Conservation (phyloP, 2,797 vertebrate genomes). For the Enoplosus armatus region DNA sequence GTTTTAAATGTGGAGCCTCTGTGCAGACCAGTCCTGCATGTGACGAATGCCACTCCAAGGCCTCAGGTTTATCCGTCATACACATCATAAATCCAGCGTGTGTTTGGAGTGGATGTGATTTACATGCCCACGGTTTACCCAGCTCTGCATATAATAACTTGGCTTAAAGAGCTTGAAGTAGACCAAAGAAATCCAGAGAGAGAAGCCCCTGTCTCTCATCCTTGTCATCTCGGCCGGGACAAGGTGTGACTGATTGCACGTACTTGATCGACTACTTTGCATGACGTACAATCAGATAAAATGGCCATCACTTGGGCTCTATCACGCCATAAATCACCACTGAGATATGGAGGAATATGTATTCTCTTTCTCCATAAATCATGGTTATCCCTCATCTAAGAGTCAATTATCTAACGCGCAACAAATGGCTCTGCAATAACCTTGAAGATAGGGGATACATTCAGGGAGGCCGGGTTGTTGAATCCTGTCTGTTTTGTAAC, state of each 20-base stretch:
- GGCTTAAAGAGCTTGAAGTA: slow-evolving; percentile 64
- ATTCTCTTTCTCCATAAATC: slow-evolving; percentile 84
- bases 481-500: slow-evolving; percentile 40
- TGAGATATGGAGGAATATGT: slow-evolving; percentile 82
- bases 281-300: slow-evolving; percentile 86
- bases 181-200: slow-evolving; percentile 55
- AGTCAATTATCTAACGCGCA: slow-evolving; percentile 83
- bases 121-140: slow-evolving; percentile 63
- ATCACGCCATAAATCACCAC: slow-evolving; percentile 82
- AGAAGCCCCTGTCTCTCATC: slow-evolving; percentile 62
- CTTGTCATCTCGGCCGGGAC: slow-evolving; percentile 63
- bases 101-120: slow-evolving; percentile 64
- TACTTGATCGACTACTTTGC: slow-evolving; percentile 85
- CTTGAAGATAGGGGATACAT: slow-evolving; percentile 74
- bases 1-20: slow-evolving; percentile 19
- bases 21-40: slow-evolving; percentile 20
- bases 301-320: slow-evolving; percentile 80
- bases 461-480: slow-evolving; percentile 32
- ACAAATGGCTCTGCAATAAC: slow-evolving; percentile 79
- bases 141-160: slow-evolving; percentile 73
- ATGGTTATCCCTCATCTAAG: slow-evolving; percentile 84
- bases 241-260: slow-evolving; percentile 76
- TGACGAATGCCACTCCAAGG: slow-evolving; percentile 59
- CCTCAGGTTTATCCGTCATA: slow-evolving; percentile 48
- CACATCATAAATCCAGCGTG: slow-evolving; percentile 64